Evolutionary conservation across 30 jellyfish, hydroid and myxozoan genomes (phyloP).

Genomic region (Cassiopea andromeda): DNA sequence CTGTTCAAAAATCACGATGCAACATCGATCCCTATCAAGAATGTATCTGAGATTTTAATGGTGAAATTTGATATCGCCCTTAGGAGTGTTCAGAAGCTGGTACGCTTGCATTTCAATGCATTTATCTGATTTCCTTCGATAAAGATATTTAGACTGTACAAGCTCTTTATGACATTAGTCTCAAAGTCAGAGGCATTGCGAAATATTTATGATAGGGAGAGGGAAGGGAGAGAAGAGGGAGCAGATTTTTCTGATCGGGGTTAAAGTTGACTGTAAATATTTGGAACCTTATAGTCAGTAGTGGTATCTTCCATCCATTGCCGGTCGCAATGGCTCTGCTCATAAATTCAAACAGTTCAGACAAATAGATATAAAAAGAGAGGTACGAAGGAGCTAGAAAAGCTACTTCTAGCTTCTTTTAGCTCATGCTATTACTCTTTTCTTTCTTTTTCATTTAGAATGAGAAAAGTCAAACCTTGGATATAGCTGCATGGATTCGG

Average conservation of each 20-base stretch:
- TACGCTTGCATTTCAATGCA: neutral
- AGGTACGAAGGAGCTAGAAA: too few species aligned
- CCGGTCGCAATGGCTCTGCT: too few species aligned
- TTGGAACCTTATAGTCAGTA: too few species aligned
- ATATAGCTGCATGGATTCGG: constrained; percentile 33
- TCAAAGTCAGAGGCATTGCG: too few species aligned
- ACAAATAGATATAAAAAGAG: too few species aligned
- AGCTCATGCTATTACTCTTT: neutral
- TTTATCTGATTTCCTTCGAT: neutral
- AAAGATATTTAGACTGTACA: neutral
- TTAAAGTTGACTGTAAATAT: too few species aligned
- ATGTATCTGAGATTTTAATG: constrained; percentile 7
- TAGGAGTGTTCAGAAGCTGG: constrained; percentile 42
- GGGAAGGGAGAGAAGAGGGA: too few species aligned
- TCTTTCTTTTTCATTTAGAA: neutral
- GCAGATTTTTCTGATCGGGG: too few species aligned
- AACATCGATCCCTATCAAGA: constrained; percentile 29
- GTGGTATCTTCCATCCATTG: too few species aligned
- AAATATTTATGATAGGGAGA: too few species aligned
- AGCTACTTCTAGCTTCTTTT: neutral
- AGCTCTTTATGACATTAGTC: neutral
- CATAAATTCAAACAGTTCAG: too few species aligned
- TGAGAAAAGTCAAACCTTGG: constrained; percentile 28
- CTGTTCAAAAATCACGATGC: constrained; percentile 32
- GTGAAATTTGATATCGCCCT: constrained; percentile 37